These are phyloP conservation scores for Phaonia tiefii DNA, from an alignment of 2,888 invertebrate genomes.

Conservation along the genomic window DNA sequence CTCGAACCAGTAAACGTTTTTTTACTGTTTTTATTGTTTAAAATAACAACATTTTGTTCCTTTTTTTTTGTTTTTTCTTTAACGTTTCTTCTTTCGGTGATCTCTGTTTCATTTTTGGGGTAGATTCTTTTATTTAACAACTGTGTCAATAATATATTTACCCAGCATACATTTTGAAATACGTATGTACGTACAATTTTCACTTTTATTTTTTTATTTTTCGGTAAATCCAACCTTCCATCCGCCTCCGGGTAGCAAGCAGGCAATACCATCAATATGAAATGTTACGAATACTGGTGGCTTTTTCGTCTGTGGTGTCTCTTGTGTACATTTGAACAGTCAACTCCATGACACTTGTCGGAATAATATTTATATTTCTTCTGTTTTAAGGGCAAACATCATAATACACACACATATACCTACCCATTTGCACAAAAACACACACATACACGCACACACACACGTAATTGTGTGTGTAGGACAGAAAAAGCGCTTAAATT, in stretches of 20 bases:
- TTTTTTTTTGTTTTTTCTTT: neutral
- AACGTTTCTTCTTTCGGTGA: neutral
- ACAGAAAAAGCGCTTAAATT: constrained; percentile 57
- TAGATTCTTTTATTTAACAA: constrained; percentile 46
- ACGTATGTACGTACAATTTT: too few relatives aligned
- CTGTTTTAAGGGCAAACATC: constrained; percentile 56
- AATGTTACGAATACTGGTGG: neutral
- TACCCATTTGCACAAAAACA: too few relatives aligned
- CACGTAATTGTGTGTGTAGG: too few relatives aligned
- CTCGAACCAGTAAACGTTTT: neutral
- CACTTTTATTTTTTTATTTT: constrained; percentile 63
- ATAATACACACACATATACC: constrained; percentile 34
- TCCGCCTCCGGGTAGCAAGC: constrained; percentile 8
- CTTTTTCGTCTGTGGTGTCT: neutral
- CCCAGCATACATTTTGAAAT: constrained; percentile 40
- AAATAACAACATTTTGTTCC: too few relatives aligned
- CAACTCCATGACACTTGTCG: constrained; percentile 58
- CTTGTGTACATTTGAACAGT: constrained; percentile 19
- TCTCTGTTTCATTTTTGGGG: constrained; percentile 13
- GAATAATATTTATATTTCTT: constrained; percentile 43
- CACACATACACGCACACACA: too few relatives aligned
- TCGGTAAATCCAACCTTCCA: constrained; percentile 47
- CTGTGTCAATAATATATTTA: constrained; percentile 63
- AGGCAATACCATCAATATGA: neutral
- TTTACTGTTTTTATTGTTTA: too few relatives aligned